Evolutionary conservation across 2,888 invertebrate species (phyloP), one percentile per base, ranked within the genome.

Genomic region (Odontocerum albicorne): DNA sequence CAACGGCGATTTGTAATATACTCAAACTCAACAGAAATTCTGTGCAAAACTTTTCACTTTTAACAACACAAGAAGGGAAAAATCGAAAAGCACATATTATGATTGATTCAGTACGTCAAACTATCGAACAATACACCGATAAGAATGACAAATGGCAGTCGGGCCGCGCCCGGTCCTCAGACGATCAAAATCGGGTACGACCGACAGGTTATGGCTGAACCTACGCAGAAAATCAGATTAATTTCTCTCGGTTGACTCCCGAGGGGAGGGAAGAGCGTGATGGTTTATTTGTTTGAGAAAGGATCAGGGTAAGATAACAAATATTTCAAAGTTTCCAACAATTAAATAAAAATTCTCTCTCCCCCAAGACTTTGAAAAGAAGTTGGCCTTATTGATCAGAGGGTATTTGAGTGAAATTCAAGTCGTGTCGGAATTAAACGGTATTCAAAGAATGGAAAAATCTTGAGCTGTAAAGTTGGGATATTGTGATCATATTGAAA

Each of bases 81-180:
- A n/a, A n/a, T n/a, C n/a, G 42, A 22, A 22, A 43, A 38, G 27
- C 51, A 44, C 27, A 44, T 35, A 38, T 44, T 51, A 51, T 51
- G 51, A 51, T 32, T 40, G 51, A 44, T 51, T 32, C 44, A 44
- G 38, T 51, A 44, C 31, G 51, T 51, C 51, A 36, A 51, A 40
- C 13, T 36, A 44, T 38, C 51, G 51, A 51, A 44, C 51, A 44
- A 43, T 38, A 27, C 27, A 36, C 38, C 35, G 51, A 51, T 51
- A 51, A 51, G 51, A 43, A 44, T 51, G 51, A 51, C 51, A 51
- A 51, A 51, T 51, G 31, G 51, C 43, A 38, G 39, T 51, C 44
- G 43, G 32, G 36, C 32, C 36, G 15, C 38, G 17, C 21, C 33
- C 50, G 50, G 16, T 43, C 20, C n/a, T n/a, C n/a, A n/a, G n/a